Evolutionary conservation across 2,113 vertebrate genomes (phyloP).

Genomic region (Caloenas nicobarica): DNA sequence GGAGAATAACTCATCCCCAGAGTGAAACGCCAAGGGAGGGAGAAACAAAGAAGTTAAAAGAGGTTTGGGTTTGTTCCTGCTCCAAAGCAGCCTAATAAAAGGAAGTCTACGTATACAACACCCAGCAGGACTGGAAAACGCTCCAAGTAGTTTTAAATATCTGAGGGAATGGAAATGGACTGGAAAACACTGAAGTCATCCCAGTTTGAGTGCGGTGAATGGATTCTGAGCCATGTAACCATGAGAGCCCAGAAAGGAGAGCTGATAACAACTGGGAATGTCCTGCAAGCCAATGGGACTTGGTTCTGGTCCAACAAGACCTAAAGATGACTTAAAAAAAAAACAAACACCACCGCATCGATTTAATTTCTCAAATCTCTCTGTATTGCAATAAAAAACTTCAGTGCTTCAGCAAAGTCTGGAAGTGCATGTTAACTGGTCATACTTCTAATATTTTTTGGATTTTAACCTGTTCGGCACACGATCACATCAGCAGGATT

Average conservation of each 20-base stretch:
- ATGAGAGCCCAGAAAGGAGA: neutral
- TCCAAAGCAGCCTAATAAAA: neutral
- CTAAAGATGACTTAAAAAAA: neutral
- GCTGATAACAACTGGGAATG: neutral
- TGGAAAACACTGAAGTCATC: neutral
- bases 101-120: neutral
- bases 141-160: neutral
- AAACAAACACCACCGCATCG: neutral
- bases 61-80: neutral
- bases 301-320: neutral
- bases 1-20: neutral
- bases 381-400: neutral
- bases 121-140: neutral
- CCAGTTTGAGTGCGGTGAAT: neutral
- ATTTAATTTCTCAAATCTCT: neutral
- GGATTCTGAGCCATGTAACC: neutral
- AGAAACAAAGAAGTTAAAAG: neutral
- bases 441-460: neutral
- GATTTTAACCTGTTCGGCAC: neutral
- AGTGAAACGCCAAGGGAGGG: rapidly evolving
- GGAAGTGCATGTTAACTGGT: neutral
- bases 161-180: neutral
- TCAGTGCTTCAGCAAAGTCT: neutral
- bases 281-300: neutral
- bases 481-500: neutral